Evolutionary conservation across 2,797 vertebrate genomes (phyloP).

Genomic region (Pseudomugil gertrudae): DNA sequence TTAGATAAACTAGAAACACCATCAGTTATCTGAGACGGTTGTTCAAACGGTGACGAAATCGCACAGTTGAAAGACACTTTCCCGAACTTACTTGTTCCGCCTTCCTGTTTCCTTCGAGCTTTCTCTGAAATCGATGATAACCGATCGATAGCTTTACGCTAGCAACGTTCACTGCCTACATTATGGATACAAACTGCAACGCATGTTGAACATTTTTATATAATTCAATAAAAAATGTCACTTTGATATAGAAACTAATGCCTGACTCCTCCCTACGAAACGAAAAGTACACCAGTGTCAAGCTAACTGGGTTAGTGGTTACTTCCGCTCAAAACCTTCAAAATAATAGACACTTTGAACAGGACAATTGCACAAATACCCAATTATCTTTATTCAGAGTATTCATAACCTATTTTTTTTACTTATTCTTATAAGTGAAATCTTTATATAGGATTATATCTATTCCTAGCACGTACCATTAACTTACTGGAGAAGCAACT

Average conservation of each 20-base stretch:
- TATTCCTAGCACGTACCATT: no score
- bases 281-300: constrained; percentile 58
- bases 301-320: fast-evolving
- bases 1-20: not conserved
- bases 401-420: no score
- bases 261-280: constrained; percentile 79
- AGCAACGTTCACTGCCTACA: constrained; percentile 51
- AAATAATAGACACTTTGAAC: constrained; percentile 44
- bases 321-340: constrained; percentile 50
- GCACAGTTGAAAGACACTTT: constrained; percentile 69
- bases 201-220: constrained; percentile 39
- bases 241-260: constrained; percentile 73
- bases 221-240: constrained; percentile 59
- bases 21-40: not conserved
- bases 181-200: constrained; percentile 53
- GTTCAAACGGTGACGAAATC: constrained; percentile 55
- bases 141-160: constrained; percentile 29
- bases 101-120: constrained; percentile 77
- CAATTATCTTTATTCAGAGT: no score
- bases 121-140: constrained; percentile 20
- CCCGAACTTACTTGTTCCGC: constrained; percentile 85
- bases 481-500: no score
- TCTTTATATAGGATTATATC: no score
- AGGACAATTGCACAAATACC: no score
- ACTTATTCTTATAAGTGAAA: no score